Percentiles rank a stretch among this genome's conserved stretches.
Evolutionary conservation across 2,797 vertebrate species (phyloP).

Genomic region (Anabacerthia variegaticeps): DNA sequence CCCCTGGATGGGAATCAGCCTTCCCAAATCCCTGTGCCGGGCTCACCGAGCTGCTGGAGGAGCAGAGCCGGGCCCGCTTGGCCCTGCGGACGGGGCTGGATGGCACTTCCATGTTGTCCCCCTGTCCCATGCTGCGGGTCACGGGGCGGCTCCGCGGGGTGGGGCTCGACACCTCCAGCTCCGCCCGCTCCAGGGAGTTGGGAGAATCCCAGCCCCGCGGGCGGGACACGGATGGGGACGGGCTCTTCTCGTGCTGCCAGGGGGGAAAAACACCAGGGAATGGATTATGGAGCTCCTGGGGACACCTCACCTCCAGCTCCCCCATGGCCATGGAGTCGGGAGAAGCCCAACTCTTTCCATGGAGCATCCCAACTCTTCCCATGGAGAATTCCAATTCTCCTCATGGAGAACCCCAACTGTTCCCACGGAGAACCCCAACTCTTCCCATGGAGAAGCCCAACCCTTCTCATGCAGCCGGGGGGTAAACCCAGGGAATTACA

Average conservation of each 20-base stretch:
- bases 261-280: not conserved
- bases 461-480: too few species aligned
- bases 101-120: slow-evolving; percentile 74
- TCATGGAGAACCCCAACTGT: not conserved
- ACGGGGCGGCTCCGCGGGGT: slow-evolving; percentile 80
- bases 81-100: slow-evolving; percentile 81
- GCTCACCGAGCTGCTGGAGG: slow-evolving; percentile 85
- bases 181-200: slow-evolving; percentile 76
- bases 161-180: slow-evolving; percentile 77
- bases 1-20: not conserved
- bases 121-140: slow-evolving; percentile 86
- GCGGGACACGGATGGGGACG: slow-evolving; percentile 72
- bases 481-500: too few species aligned
- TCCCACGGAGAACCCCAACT: too few species aligned
- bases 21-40: not conserved
- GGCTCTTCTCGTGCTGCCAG: slow-evolving; percentile 80
- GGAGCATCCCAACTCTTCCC: too few species aligned
- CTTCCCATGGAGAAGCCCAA: too few species aligned
- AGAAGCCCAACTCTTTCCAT: too few species aligned
- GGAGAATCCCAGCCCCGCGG: slow-evolving; percentile 85
- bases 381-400: not conserved
- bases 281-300: not conserved
- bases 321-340: not conserved
- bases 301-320: not conserved
- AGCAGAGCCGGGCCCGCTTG: slow-evolving; percentile 88